Evolutionary conservation across 2,888 invertebrate genomes (phyloP).

Genomic region (Melanophora roralis): DNA sequence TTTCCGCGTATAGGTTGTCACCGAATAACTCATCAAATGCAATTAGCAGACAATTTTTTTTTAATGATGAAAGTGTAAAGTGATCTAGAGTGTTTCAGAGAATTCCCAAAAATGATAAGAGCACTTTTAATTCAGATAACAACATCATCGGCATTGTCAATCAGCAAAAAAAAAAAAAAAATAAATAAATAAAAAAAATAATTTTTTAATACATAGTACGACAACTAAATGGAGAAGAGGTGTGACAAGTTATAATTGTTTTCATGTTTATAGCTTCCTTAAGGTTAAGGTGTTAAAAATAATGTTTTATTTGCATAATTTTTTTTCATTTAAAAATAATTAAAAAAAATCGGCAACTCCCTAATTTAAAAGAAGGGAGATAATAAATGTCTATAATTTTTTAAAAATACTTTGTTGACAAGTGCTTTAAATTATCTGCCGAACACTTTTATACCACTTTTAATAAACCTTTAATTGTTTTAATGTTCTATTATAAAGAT

Average conservation of each 20-base stretch:
- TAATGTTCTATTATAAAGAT: background rate
- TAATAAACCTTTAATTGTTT: background rate
- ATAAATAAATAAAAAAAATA: background rate
- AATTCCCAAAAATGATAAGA: constrained; percentile 39
- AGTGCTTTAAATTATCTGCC: background rate
- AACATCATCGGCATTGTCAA: background rate
- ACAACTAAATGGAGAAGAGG: too few relatives aligned
- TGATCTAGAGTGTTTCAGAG: constrained; percentile 28
- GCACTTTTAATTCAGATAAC: constrained; percentile 13
- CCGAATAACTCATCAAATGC: constrained; percentile 1
- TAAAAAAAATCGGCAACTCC: too few relatives aligned
- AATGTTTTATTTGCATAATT: too few relatives aligned
- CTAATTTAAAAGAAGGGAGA: background rate
- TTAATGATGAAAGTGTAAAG: background rate
- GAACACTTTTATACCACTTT: background rate
- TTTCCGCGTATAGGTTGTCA: background rate
- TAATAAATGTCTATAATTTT: too few relatives aligned
- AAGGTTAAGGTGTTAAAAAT: too few relatives aligned
- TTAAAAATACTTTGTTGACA: background rate
- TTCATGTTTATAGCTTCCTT: too few relatives aligned
- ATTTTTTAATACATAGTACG: too few relatives aligned
- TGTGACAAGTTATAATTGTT: too few relatives aligned
- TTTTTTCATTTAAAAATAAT: too few relatives aligned
- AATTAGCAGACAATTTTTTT: constrained; percentile 12
- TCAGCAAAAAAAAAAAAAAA: background rate